Evolutionary conservation across 2,113 vertebrate genomes (phyloP).

Genomic region (Mola mola): DNA sequence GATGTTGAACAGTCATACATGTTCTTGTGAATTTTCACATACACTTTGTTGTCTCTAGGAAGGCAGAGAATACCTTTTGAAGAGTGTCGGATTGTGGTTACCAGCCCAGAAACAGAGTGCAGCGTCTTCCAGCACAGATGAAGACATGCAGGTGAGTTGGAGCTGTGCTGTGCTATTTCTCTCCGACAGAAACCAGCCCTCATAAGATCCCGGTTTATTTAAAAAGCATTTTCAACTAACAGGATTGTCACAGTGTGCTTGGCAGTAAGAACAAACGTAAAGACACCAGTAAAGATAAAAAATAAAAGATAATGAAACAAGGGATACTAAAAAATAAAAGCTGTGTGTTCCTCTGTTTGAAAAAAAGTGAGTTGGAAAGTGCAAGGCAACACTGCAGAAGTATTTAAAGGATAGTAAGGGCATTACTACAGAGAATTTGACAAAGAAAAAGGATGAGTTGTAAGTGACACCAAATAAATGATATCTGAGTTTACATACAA

Average conservation of each 20-base stretch:
- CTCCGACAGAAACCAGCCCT: constrained; percentile 21
- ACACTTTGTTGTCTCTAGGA: constrained; percentile 69
- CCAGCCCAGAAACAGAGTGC: constrained; percentile 73
- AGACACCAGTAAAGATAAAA: constrained; percentile 50
- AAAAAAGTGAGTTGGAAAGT: constrained; percentile 9
- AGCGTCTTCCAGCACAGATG: constrained; percentile 46
- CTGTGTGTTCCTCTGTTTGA: background rate
- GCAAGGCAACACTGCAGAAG: constrained; percentile 7
- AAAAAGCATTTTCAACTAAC: constrained; percentile 54
- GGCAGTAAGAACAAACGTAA: constrained; percentile 37
- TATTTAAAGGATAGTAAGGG: constrained; percentile 18
- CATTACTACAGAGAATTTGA: constrained; percentile 15
- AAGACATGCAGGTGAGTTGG: constrained; percentile 74
- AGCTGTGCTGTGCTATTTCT: constrained; percentile 10
- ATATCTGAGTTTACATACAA: constrained; percentile 10
- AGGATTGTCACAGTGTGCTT: constrained; percentile 47
- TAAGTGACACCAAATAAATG: constrained; percentile 30
- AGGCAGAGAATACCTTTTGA: constrained; percentile 82
- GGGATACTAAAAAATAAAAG: constrained; percentile 33
- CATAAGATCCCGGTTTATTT: constrained; percentile 45
- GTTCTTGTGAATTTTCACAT: background rate
- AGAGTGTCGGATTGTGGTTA: constrained; percentile 80
- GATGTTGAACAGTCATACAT: background rate
- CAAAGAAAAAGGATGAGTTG: background rate
- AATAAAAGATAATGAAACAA: constrained; percentile 40